A percentile compares a stretch with the other conserved stretches of the same genome.
phyloP scores from a whole-genome alignment of 2,113 vertebrate genomes.

The Pao palembangensis region DNA sequence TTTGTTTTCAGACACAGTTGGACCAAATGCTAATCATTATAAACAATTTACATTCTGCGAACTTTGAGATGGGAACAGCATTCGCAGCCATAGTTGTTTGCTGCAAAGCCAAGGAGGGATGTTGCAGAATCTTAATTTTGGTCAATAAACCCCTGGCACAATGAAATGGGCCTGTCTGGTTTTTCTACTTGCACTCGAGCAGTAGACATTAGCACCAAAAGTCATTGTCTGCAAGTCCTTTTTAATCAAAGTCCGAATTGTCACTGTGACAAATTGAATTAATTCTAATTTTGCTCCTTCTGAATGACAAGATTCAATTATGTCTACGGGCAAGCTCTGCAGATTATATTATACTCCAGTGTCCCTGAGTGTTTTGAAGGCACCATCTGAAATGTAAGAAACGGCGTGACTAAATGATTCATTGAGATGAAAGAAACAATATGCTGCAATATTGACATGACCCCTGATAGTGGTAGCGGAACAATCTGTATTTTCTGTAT shows the following conservation, averaged over 20 bases:
- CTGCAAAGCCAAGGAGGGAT: constrained; percentile 26
- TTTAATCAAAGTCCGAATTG: constrained; percentile 74
- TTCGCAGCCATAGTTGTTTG: constrained; percentile 32
- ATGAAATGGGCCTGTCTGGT: constrained; percentile 31
- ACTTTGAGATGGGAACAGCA: constrained; percentile 23
- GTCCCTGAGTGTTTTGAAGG: constrained; percentile 62
- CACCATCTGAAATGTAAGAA: constrained; percentile 43
- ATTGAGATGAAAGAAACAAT: constrained; percentile 23
- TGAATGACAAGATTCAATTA: constrained; percentile 76
- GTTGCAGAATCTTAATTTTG: constrained; percentile 18
- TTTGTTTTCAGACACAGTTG: constrained; percentile 41
- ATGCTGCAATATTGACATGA: constrained; percentile 4
- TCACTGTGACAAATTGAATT: constrained; percentile 75
- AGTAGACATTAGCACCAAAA: constrained; percentile 56
- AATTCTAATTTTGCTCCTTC: constrained; percentile 70
- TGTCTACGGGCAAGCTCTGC: constrained; percentile 61
- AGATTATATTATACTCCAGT: constrained; percentile 71
- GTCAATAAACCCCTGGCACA: constrained; percentile 27
- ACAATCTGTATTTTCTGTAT: neutral
- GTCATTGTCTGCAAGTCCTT: constrained; percentile 56
- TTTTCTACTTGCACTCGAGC: constrained; percentile 54
- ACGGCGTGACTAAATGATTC: constrained; percentile 55
- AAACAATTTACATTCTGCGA: constrained; percentile 20
- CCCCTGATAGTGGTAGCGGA: neutral
- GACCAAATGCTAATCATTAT: constrained; percentile 37